These are phyloP conservation scores for Tringa solitaria DNA, from an alignment of 2,113 vertebrate genomes.

Conservation along the genomic window DNA sequence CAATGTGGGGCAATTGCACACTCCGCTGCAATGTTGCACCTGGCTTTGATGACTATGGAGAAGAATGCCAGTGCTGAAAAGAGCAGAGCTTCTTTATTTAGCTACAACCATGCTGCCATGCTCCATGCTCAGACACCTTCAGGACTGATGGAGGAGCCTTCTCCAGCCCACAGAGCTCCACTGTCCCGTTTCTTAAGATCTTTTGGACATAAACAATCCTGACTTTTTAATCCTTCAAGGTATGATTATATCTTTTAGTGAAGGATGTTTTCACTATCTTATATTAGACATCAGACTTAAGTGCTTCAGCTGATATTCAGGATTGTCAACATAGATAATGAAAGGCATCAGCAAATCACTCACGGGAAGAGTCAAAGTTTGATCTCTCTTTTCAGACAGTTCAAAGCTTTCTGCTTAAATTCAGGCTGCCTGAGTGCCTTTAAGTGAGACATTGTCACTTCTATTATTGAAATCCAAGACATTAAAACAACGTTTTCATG, in stretches of 20 bases:
- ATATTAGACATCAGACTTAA: background rate
- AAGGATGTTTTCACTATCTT: background rate
- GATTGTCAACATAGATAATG: background rate
- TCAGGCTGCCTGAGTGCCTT: background rate
- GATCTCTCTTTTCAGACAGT: background rate
- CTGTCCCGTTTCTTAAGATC: accelerated
- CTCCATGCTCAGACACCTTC: background rate
- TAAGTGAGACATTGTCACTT: background rate
- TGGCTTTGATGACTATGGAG: background rate
- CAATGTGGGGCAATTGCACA: accelerated
- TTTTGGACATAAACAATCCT: background rate
- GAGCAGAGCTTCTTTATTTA: background rate
- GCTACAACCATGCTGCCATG: background rate
- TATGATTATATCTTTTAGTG: background rate
- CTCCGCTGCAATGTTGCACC: background rate
- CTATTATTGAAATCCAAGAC: background rate
- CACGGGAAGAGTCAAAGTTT: background rate
- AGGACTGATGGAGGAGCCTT: background rate
- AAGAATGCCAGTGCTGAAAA: background rate
- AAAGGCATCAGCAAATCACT: background rate
- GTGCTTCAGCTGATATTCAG: background rate
- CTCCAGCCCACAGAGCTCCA: background rate
- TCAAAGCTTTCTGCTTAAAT: background rate
- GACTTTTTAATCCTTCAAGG: background rate
- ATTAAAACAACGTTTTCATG: background rate